Conservation (phyloP, 2,113 vertebrate genomes). For the Bucco capensis region DNA sequence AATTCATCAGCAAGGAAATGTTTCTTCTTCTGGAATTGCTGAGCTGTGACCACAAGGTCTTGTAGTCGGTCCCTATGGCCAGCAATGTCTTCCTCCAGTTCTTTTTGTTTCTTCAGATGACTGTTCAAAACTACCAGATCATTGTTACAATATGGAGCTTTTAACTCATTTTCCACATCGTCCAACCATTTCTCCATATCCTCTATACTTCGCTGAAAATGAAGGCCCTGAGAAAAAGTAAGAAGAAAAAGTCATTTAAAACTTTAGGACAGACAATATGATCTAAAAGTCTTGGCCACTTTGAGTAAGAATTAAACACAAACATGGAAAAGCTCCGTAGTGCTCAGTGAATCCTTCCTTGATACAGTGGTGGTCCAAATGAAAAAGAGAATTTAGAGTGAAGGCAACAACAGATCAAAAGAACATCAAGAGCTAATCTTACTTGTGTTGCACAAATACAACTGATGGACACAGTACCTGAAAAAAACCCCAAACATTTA, state of each 20-base stretch:
- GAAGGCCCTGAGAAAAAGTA: conserved; percentile 71
- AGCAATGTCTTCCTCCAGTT: conserved; percentile 79
- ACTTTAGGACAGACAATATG: background rate
- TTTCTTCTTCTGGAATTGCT: conserved; percentile 72
- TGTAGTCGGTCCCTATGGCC: conserved; percentile 71
- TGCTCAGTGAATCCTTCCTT: background rate
- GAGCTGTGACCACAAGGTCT: conserved; percentile 73
- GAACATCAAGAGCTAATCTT: background rate
- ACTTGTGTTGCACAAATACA: background rate
- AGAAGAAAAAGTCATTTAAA: background rate
- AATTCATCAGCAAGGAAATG: conserved; percentile 80
- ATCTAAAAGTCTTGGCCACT: background rate
- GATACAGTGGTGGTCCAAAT: background rate
- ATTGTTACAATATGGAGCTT: conserved; percentile 52
- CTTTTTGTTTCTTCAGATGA: conserved; percentile 79
- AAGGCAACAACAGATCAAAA: background rate
- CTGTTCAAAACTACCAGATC: conserved; percentile 74
- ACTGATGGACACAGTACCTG: background rate
- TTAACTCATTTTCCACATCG: conserved; percentile 75
- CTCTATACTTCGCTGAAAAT: conserved; percentile 77
- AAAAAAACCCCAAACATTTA: background rate
- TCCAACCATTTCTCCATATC: conserved; percentile 80
- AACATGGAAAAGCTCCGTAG: background rate
- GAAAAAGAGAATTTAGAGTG: background rate
- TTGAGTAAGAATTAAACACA: background rate